A percentile compares a stretch with the other conserved stretches of the same genome.
Evolutionary conservation across 2,113 vertebrate genomes (phyloP).

Genomic region (Percopsis transmontana): DNA sequence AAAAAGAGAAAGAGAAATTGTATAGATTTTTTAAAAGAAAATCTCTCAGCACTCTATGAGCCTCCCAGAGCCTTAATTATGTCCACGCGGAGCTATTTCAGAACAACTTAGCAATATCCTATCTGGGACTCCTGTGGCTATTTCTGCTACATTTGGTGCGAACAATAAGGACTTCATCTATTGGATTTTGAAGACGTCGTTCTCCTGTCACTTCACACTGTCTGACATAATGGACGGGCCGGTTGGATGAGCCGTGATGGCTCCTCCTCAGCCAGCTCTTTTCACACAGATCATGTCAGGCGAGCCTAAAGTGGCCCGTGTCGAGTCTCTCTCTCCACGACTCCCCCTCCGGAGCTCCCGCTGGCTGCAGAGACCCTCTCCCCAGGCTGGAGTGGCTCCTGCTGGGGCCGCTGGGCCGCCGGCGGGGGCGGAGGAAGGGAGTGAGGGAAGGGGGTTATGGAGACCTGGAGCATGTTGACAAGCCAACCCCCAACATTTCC

Average conservation of each 20-base stretch:
- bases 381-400: conserved; percentile 71
- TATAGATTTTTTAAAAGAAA: conserved; percentile 31
- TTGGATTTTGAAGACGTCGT: conserved; percentile 64
- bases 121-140: conserved; percentile 66
- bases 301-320: conserved; percentile 60
- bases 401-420: conserved; percentile 68
- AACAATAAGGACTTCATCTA: conserved; percentile 73
- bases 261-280: conserved; percentile 62
- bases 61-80: conserved; percentile 28
- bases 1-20: neutral
- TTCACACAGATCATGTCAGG: conserved; percentile 61
- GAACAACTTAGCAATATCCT: conserved; percentile 48
- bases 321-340: conserved; percentile 14
- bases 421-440: conserved; percentile 24
- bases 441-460: conserved; percentile 28
- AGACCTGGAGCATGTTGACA: conserved; percentile 60
- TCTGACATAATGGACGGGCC: conserved; percentile 75
- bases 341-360: conserved; percentile 39
- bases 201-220: conserved; percentile 67
- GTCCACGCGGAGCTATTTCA: conserved; percentile 60
- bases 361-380: conserved; percentile 70
- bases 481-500: conserved; percentile 43
- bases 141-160: conserved; percentile 79
- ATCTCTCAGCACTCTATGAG: conserved; percentile 39
- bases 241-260: conserved; percentile 72